Percentiles rank a stretch among this genome's conserved stretches.
These are phyloP conservation scores for Rhinogobio ventralis DNA, from an alignment of 2,797 vertebrate species.

Conservation along the genomic window DNA sequence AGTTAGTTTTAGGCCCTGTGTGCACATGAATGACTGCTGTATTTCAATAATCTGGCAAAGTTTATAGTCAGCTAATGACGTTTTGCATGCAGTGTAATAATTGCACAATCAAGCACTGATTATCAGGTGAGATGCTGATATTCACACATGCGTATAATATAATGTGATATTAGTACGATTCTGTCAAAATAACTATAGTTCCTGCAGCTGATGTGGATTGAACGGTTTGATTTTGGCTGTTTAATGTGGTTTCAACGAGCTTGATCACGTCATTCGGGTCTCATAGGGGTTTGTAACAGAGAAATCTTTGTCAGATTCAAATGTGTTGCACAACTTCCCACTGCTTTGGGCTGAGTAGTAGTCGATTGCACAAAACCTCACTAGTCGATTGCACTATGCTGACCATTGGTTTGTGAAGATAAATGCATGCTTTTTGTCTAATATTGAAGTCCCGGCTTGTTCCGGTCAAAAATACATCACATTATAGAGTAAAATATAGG, in stretches of 20 bases:
- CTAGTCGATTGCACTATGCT: neutral
- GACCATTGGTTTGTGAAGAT: neutral
- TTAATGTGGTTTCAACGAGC: neutral
- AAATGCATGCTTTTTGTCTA: neutral
- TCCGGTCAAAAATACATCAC: neutral
- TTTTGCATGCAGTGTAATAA: neutral
- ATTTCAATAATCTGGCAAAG: neutral
- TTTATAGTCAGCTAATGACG: neutral
- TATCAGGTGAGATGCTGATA: neutral
- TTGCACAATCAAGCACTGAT: no score
- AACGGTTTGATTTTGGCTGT: neutral
- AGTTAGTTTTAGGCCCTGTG: no score
- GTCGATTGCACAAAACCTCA: neutral
- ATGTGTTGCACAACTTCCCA: constrained; percentile 12
- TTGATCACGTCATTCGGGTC: neutral
- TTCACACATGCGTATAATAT: neutral
- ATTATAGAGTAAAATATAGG: neutral
- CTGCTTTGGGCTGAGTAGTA: neutral
- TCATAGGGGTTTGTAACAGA: neutral
- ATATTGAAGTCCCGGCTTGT: neutral
- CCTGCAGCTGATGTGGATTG: neutral
- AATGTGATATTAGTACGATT: neutral
- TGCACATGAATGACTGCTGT: neutral
- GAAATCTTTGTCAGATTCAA: neutral
- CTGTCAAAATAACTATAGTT: neutral